Evolutionary conservation across 2,888 invertebrate species (phyloP).

Genomic region (Eupithecia abbreviata): DNA sequence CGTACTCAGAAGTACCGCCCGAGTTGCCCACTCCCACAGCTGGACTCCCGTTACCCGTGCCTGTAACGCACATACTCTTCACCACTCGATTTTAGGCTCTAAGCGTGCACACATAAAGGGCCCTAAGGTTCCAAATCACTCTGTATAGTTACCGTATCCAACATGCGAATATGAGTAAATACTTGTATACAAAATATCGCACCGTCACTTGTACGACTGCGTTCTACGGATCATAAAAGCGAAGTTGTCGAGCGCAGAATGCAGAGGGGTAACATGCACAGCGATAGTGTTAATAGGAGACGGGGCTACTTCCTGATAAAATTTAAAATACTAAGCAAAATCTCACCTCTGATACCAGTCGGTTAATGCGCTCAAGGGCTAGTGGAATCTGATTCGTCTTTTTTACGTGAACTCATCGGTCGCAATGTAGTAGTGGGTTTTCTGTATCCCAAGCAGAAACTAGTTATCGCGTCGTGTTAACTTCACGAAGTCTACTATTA

Average conservation of each 20-base stretch:
- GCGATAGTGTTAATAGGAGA: constrained; percentile 41
- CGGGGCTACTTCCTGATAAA: constrained; percentile 17
- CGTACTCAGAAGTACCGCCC: constrained; percentile 92
- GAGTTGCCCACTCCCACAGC: constrained; percentile 59
- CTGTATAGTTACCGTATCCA: constrained; percentile 37
- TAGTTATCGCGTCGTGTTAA: not conserved
- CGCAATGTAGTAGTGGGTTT: constrained; percentile 1
- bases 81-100: not conserved
- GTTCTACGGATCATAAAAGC: constrained; percentile 44
- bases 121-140: constrained; percentile 27
- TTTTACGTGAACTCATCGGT: not conserved
- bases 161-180: constrained; percentile 40
- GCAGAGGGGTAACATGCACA: constrained; percentile 44
- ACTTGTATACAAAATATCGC: constrained; percentile 42
- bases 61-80: constrained; percentile 42
- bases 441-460: constrained; percentile 13
- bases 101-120: constrained; percentile 16
- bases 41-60: constrained; percentile 58
- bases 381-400: constrained; percentile 12
- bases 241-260: constrained; percentile 45
- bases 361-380: constrained; percentile 15
- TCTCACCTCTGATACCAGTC: constrained; percentile 27
- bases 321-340: constrained; percentile 18
- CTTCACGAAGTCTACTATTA: not conserved
- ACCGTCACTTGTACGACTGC: constrained; percentile 38